Conservation (phyloP, 2,113 vertebrate species). For the Toxotes chatareus region DNA sequence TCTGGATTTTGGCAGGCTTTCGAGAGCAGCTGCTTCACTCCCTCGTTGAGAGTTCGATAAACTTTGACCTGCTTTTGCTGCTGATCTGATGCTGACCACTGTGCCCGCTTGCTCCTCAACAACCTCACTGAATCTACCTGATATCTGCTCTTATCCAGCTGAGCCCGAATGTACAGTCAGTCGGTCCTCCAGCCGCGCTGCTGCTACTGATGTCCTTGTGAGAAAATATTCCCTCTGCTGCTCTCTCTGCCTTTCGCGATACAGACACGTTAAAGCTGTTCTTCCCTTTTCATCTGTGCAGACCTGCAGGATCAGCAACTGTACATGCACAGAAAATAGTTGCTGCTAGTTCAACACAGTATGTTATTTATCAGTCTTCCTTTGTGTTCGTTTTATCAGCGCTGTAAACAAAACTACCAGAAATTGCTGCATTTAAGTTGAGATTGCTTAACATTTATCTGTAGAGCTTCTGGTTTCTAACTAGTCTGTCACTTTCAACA, state of each 20-base stretch:
- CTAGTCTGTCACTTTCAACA: neutral
- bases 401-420: neutral
- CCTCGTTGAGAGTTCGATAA: neutral
- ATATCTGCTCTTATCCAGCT: constrained; percentile 31
- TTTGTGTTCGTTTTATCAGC: constrained; percentile 10
- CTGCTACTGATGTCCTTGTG: constrained; percentile 47
- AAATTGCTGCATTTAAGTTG: constrained; percentile 3
- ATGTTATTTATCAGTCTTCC: neutral
- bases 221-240: constrained; percentile 62
- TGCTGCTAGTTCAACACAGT: constrained; percentile 5
- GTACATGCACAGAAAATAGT: constrained; percentile 15
- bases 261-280: constrained; percentile 58
- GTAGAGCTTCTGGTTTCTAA: neutral
- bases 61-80: constrained; percentile 23
- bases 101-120: constrained; percentile 2
- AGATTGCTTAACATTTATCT: neutral
- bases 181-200: neutral
- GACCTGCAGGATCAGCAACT: constrained; percentile 42
- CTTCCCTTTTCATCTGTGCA: constrained; percentile 40
- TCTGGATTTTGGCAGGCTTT: neutral
- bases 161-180: constrained; percentile 10
- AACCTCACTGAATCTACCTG: constrained; percentile 17
- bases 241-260: constrained; percentile 32
- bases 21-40: neutral
- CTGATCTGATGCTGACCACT: constrained; percentile 17